Percentiles rank a stretch among this genome's conserved stretches.
Evolutionary conservation across 2,113 vertebrate species (phyloP).

Genomic region (Progne subis): DNA sequence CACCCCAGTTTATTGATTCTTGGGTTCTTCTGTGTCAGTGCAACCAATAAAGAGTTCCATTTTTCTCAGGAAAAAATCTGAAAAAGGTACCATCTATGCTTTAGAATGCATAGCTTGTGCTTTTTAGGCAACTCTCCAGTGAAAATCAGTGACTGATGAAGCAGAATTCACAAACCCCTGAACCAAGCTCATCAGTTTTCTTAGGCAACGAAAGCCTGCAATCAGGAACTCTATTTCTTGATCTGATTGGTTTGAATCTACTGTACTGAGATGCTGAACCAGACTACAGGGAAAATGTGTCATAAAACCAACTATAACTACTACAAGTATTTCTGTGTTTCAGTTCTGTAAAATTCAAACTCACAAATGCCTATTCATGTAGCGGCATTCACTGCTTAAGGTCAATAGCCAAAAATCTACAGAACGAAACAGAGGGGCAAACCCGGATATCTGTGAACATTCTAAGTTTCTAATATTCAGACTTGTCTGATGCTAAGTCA

Average conservation of each 20-base stretch:
- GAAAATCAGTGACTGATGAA: background rate
- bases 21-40: background rate
- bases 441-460: background rate
- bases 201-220: background rate
- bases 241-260: background rate
- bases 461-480: background rate
- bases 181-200: background rate
- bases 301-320: background rate
- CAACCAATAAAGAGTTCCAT: background rate
- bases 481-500: background rate
- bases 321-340: background rate
- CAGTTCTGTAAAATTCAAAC: background rate
- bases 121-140: background rate
- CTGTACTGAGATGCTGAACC: accelerated
- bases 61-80: background rate
- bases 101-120: background rate
- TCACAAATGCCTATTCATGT: background rate
- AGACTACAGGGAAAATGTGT: background rate
- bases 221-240: background rate
- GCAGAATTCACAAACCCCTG: background rate
- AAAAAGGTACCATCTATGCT: background rate
- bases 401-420: background rate
- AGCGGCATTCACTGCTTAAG: background rate
- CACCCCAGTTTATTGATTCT: background rate
- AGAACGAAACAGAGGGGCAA: background rate